Evolutionary conservation across 1,140 invertebrate species (phyloP).

Genomic region (Melipona quadrifasciata): DNA sequence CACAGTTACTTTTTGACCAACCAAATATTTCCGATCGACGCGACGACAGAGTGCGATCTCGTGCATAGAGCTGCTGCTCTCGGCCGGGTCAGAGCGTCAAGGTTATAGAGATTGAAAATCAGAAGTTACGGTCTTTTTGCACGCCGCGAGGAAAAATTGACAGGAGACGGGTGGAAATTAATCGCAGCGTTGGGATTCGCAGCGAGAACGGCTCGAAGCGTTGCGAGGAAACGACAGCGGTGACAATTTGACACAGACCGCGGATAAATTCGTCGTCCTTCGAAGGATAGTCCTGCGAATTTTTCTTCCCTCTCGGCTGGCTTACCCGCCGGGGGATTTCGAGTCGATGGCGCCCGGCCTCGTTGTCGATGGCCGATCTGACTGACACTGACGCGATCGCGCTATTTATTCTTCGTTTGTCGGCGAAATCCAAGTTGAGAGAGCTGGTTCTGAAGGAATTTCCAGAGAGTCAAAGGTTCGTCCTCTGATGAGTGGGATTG

Average conservation of each 20-base stretch:
- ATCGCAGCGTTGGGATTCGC: background rate
- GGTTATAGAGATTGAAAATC: background rate
- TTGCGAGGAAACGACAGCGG: background rate
- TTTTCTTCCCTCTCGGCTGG: background rate
- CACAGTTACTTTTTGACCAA: too few species aligned
- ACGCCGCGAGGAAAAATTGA: background rate
- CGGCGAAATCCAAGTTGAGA: background rate
- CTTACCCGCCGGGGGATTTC: background rate
- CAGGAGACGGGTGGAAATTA: background rate
- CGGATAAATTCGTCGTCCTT: background rate
- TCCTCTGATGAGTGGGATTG: too few species aligned
- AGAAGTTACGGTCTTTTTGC: background rate
- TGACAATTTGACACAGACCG: background rate
- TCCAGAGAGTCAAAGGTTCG: too few species aligned
- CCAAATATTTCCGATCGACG: too few species aligned
- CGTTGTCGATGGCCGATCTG: background rate
- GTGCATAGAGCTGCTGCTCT: background rate
- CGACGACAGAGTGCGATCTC: background rate
- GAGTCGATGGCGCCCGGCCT: background rate
- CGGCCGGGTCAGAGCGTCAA: background rate
- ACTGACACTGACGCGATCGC: background rate
- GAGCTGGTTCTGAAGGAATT: background rate
- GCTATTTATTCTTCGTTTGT: slow-evolving; percentile 4
- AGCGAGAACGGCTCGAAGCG: background rate
- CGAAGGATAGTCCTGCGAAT: background rate